Percentiles rank a stretch among this genome's conserved stretches.
These are phyloP conservation scores for Vespertilio murinus DNA, from an alignment of 2,797 vertebrate genomes.

Conservation along the genomic window DNA sequence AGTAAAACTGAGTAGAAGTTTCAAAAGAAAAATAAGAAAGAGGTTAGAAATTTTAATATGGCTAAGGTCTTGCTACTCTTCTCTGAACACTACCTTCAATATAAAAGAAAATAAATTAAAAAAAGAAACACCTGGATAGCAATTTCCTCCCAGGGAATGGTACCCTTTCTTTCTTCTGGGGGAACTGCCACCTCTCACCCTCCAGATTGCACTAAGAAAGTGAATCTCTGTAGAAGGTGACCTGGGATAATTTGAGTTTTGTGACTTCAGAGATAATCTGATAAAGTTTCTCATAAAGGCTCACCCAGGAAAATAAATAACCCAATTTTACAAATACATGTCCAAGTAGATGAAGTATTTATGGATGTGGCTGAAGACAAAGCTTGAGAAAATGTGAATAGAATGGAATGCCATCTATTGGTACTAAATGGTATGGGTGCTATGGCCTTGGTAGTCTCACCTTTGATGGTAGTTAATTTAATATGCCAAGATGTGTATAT, in stretches of 20 bases:
- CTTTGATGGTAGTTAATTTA: neutral
- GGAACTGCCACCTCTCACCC: constrained; percentile 42
- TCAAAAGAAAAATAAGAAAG: constrained; percentile 52
- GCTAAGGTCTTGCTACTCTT: constrained; percentile 13
- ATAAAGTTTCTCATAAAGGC: constrained; percentile 56
- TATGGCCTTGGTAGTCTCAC: neutral
- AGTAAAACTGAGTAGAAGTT: constrained; percentile 15
- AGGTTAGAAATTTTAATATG: constrained; percentile 45
- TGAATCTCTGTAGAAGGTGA: constrained; percentile 39
- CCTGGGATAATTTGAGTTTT: constrained; percentile 53
- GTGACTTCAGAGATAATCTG: constrained; percentile 27
- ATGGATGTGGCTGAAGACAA: neutral
- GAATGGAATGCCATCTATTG: constrained; percentile 71
- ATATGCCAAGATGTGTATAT: neutral
- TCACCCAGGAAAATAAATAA: constrained; percentile 58
- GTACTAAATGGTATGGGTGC: neutral
- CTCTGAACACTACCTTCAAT: constrained; percentile 11
- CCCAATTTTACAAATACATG: constrained; percentile 50
- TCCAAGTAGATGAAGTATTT: constrained; percentile 64
- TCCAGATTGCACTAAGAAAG: neutral
- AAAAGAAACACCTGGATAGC: neutral
- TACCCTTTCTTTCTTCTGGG: constrained; percentile 4
- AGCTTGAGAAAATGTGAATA: constrained; percentile 16
- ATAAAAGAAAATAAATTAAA: constrained; percentile 39
- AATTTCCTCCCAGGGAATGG: constrained; percentile 38